Evolutionary conservation across 2,113 vertebrate species (phyloP).

Genomic region (Beaufortia kweichowensis): DNA sequence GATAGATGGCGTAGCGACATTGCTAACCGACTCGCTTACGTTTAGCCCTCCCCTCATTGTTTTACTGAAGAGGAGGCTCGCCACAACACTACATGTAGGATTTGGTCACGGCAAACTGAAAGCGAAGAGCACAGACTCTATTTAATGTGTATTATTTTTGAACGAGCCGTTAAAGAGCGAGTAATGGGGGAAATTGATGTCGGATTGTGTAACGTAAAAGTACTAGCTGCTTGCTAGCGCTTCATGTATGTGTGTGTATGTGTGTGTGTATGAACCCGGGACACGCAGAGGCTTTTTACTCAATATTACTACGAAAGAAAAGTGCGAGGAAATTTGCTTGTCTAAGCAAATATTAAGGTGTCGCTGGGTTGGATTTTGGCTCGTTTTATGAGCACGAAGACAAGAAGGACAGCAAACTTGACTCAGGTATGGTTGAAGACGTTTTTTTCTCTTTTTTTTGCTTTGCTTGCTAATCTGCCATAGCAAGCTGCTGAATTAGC

Average conservation of each 20-base stretch:
- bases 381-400: conserved; percentile 24
- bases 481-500: conserved; percentile 35
- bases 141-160: conserved; percentile 15
- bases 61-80: conserved; percentile 32
- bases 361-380: conserved; percentile 19
- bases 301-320: conserved; percentile 27
- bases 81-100: conserved; percentile 28
- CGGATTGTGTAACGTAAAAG: conserved; percentile 17
- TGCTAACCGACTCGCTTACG: conserved; percentile 19
- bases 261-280: conserved; percentile 15
- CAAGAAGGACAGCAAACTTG: conserved; percentile 26
- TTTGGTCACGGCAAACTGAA: conserved; percentile 27
- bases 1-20: conserved; percentile 37
- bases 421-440: conserved; percentile 23
- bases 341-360: background rate
- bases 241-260: background rate
- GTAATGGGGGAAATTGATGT: background rate
- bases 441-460: conserved; percentile 24
- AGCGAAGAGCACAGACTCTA: conserved; percentile 9
- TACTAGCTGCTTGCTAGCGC: conserved; percentile 37
- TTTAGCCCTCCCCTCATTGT: conserved; percentile 39
- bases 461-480: conserved; percentile 42
- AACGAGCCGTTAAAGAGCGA: conserved; percentile 7
- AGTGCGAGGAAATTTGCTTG: conserved; percentile 16
- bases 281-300: conserved; percentile 5